Base-by-base conservation (phyloP, 2,888 invertebrate genomes). In the Noctua janthe region DNA sequence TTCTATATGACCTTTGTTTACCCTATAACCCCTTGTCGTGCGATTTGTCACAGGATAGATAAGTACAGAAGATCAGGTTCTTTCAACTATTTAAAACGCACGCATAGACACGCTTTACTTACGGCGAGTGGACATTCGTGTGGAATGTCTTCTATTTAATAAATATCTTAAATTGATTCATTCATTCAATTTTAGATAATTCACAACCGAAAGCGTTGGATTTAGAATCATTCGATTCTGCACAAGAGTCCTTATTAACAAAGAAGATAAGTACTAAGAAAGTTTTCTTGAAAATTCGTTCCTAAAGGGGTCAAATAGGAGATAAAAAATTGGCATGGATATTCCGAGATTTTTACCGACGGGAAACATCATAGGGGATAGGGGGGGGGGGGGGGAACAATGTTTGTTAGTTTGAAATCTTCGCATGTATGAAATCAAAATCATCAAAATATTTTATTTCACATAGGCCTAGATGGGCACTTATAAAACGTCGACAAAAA, bases 1-100 rank as follows among this genome's bases (percentile, higher is more conserved):
- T 82, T 67, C 81, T 80, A 83, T 79, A 89, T 83, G 84, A 82
- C 85, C 81, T 86, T 83, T 90, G 84, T 89, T 86, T 89, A 84
- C 82, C 84, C 87, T 80, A 82, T 87, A 82, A 85, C 83, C 85
- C 80, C 78, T 86, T 82, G 75, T 71, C 47, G 78, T 72, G 81
- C 76, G 76, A 51, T 20, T 49, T 43, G 49, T n/a, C 80, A 80
- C 11, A 59, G 51, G 35, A 51, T 35, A 69, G 0, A 17, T 43
- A 43, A 1, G 0, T 11, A 35, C 51, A 74, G 74, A 74, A 80
- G 29, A 23, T 35, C 13, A 59, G 2, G 13, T 13, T n/a, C 1
- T 6, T 13, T 20, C 8, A 51, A 23, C 29, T 0, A 2, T 6
- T 20, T 7, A 47, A 23, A 64, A 29, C 3, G 20, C n/a, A 29